phyloP scores from a whole-genome alignment of 92 coral and sea anemone genomes.

The Parazoanthus swiftii region DNA sequence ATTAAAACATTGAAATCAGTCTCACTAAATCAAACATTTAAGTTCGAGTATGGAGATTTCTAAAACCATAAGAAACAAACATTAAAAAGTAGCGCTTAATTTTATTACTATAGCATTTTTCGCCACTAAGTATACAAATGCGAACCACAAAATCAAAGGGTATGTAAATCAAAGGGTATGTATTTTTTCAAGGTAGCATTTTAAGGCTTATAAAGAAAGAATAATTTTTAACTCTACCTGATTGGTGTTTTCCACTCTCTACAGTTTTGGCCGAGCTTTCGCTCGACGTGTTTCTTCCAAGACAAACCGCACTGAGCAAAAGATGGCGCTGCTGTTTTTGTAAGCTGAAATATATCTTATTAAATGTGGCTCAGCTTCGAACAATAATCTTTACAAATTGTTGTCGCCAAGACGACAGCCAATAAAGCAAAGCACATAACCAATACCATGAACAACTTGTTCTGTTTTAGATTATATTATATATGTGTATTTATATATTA shows the following conservation, averaged over 20 bases:
- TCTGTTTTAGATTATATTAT: not conserved
- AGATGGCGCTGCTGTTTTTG: not conserved
- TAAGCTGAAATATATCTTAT: not conserved
- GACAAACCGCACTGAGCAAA: not conserved
- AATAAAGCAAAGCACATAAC: not conserved
- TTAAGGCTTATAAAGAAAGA: too few species aligned
- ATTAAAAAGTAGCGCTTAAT: not conserved
- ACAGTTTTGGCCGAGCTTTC: not conserved
- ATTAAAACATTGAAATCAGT: not conserved
- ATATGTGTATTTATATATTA: not conserved
- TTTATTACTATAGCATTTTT: not conserved
- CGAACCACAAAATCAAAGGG: not conserved
- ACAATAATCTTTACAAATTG: not conserved
- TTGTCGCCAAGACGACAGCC: constrained; percentile 16
- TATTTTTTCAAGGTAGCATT: too few species aligned
- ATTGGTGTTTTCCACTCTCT: not conserved
- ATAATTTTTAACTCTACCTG: not conserved
- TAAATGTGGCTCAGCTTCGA: constrained; percentile 13
- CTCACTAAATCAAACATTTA: not conserved
- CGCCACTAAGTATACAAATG: not conserved
- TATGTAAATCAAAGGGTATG: not conserved
- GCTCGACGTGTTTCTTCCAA: not conserved
- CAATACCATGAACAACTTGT: too few species aligned
- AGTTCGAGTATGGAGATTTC: not conserved
- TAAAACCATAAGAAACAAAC: not conserved